Evolutionary conservation across 2,888 invertebrate species (phyloP).

Genomic region (Colletes collaris): DNA sequence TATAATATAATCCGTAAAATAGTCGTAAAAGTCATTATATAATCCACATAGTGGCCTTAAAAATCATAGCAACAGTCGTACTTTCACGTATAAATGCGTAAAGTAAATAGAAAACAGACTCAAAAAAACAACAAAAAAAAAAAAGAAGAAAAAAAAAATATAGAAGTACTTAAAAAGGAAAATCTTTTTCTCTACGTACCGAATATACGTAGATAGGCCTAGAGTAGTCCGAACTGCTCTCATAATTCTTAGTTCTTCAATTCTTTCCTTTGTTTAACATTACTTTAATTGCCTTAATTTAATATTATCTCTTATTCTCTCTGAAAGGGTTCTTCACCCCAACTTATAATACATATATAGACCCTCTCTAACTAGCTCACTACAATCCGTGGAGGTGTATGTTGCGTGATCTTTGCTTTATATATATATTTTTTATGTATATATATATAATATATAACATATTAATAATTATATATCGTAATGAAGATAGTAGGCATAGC

Average conservation of each 20-base stretch:
- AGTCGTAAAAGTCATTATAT: conserved; percentile 54
- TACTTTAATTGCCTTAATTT: conserved; percentile 67
- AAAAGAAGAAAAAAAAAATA: conserved; percentile 44
- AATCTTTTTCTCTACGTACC: conserved; percentile 65
- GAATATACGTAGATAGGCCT: conserved; percentile 76
- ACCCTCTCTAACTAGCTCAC: conserved; percentile 79
- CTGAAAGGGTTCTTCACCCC: conserved; percentile 59
- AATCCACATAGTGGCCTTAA: conserved; percentile 37
- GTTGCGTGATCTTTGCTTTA: conserved; percentile 72
- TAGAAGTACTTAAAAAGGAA: conserved; percentile 11
- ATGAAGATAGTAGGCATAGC: conserved; percentile 83
- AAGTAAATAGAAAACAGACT: conserved; percentile 42
- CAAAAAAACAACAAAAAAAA: conserved; percentile 32
- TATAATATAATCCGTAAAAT: conserved; percentile 42
- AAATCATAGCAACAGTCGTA: conserved; percentile 52
- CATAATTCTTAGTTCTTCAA: conserved; percentile 60
- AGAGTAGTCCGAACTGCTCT: conserved; percentile 75
- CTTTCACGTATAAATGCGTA: conserved; percentile 33
- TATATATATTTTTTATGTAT: conserved; percentile 68
- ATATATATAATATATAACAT: conserved; percentile 76
- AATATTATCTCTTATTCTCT: conserved; percentile 63
- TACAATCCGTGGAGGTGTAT: conserved; percentile 77
- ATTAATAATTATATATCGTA: conserved; percentile 80
- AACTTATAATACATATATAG: conserved; percentile 78
- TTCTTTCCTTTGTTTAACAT: conserved; percentile 60